Conservation (phyloP, 1,140 invertebrate species). For the Bacillus rossius region DNA sequence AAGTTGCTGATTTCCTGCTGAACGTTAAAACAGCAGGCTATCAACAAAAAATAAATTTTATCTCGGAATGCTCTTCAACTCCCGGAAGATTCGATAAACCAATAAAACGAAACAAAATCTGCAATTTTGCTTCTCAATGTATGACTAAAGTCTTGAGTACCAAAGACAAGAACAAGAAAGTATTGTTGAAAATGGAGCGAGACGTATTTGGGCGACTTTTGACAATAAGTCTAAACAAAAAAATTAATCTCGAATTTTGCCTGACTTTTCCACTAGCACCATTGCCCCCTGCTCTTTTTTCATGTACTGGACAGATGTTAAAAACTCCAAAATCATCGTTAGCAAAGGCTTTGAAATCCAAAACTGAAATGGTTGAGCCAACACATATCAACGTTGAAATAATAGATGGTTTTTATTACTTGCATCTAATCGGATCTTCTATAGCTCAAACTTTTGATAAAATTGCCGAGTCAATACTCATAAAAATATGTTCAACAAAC, state of each 20-base stretch:
- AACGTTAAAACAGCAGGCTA: slow-evolving; percentile 19
- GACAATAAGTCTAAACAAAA: too few relatives aligned
- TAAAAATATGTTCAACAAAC: slow-evolving; percentile 8
- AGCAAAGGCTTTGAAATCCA: background rate
- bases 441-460: slow-evolving; percentile 5
- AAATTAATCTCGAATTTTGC: too few relatives aligned
- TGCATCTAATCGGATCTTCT: background rate
- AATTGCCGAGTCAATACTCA: slow-evolving; percentile 6
- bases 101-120: slow-evolving; percentile 25
- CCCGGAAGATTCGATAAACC: slow-evolving; percentile 24
- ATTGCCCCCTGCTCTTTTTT: too few relatives aligned
- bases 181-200: background rate
- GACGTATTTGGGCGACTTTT: background rate
- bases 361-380: too few relatives aligned
- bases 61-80: slow-evolving; percentile 22
- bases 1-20: slow-evolving; percentile 19
- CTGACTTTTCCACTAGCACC: too few relatives aligned
- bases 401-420: slow-evolving; percentile 10
- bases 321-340: background rate
- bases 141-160: too few relatives aligned
- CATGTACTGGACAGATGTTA: too few relatives aligned
- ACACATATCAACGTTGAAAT: background rate
- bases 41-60: slow-evolving; percentile 21
- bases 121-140: slow-evolving; percentile 17
- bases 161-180: background rate